Evolutionary conservation across 53 echinoderm and acorn worm genomes (phyloP), one percentile per base, ranked within the genome.

Genomic region (Apostichopus leukothele): DNA sequence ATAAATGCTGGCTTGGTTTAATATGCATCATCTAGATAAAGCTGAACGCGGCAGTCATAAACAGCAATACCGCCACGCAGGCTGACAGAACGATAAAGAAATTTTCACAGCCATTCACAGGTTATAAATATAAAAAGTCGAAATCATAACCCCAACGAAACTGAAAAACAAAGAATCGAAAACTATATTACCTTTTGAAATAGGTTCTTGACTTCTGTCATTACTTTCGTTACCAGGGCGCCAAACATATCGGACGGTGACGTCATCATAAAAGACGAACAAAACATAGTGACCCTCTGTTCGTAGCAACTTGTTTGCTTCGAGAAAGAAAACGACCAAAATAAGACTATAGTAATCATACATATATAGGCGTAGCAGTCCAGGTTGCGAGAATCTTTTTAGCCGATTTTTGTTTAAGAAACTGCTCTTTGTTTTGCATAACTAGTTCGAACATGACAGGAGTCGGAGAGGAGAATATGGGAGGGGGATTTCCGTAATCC

Each of bases 201-300:
- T 19, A 55, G 81, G 7, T 22, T 53, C 5, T 20, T n/a, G 7
- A 81, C 55, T 20, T 81, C 81, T 54, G 55, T 59, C 4, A 21
- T 57, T 20, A 81, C 81, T 81, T 81, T 81, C 21, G 81, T 81
- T 81, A 19, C 55, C 7, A 81, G 76, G 39, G 76, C 76, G 39
- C 39, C 51, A 13, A 12, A 76, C 79, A 79, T 79, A 53, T 79
- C 79, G 21, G 79, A 79, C 18, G 79, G 79, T 16, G 79, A 79
- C 7, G 79, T 54, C 54, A 51, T 54, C 3, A 79, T 7, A 12
- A 79, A 79, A 4, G 79, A 79, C 22, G 53, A 18, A 39, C 79
- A 79, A 52, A 79, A 79, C 16, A 79, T n/a, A 18, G n/a, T n/a
- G 53, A 79, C 79, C 18, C 52, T 79, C 54, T 79, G 79, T 54